Evolutionary conservation across 1,140 invertebrate genomes (phyloP), one percentile per base, ranked within the genome.

Genomic region (Camponotus floridanus): DNA sequence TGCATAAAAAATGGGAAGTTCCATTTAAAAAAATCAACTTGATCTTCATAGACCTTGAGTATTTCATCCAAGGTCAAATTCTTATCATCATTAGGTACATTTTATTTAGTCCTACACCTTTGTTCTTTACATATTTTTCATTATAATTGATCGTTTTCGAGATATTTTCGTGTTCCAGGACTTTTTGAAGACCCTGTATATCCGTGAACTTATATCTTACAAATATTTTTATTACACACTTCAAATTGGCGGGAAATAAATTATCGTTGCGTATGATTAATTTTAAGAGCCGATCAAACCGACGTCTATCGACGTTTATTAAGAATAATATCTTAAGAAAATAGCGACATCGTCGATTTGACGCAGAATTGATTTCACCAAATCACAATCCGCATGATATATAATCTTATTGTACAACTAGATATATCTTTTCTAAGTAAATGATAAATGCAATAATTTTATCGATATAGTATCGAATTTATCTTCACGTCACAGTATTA

Each of bases 401-500:
- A 39, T 31, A 39, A 70, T 80, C 13, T 45, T 80, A 81, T 76
- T 42, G 6, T 36, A 71, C 36, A 81, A 33, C 0, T 59, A 21
- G 39, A 81, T 57, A 81, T 57, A 59, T 57, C 33, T 42, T 71
- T 18, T 59, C 7, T 51, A 42, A 18, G 33, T 42, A 57, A 81
- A 57, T 31, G 18, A 9, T 39, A 57, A 68, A 57, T 55, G 65
- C 36, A 71, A 55, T 51, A n/a, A 71, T 1, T 51, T 42, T 18
- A 18, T 67, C 62, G 31, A 55, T 67, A 55, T 67, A 36, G 31
- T 11, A n/a, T 78, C 48, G 13, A 68, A 65, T 61, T n/a, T 78
- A 64, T 26, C 65, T 79, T 79, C 31, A 67, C 31, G 7, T 67
- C 11, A 51, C 8, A 70, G 1, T 55, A 68, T 57, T 39, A 70